Percentiles rank a stretch among this genome's conserved stretches.
Conservation (phyloP, 2,113 vertebrate genomes). For the Leptocoma aspasia region DNA sequence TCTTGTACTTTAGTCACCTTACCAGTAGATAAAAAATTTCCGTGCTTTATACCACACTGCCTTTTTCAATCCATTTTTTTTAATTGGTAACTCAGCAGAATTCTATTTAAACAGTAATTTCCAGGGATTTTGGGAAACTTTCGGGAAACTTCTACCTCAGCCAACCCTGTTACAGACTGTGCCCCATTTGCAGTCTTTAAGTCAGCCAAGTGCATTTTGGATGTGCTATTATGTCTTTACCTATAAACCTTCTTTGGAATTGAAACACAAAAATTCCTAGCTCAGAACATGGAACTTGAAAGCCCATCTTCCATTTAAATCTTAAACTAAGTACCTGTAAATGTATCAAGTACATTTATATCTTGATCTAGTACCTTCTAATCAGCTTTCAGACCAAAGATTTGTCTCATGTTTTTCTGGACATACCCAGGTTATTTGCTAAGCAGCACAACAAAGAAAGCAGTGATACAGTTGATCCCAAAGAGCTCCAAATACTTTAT, state of each 20-base stretch:
- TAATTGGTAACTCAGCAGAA: conserved; percentile 60
- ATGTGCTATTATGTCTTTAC: conserved; percentile 15
- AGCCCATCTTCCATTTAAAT: conserved; percentile 30
- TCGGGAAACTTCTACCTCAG: conserved; percentile 55
- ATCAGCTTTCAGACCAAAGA: background rate
- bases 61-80: conserved; percentile 51
- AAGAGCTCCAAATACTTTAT: background rate
- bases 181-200: conserved; percentile 30
- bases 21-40: conserved; percentile 50
- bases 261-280: background rate
- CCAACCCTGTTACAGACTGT: conserved; percentile 32
- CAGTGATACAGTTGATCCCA: background rate
- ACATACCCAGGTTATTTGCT: background rate
- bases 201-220: conserved; percentile 26
- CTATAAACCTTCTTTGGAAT: conserved; percentile 19
- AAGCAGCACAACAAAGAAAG: background rate
- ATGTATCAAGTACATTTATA: background rate
- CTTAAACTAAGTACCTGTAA: background rate
- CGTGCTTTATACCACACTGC: conserved; percentile 26
- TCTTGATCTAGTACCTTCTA: background rate
- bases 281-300: conserved; percentile 21
- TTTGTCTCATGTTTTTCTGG: background rate
- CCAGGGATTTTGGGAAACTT: conserved; percentile 31
- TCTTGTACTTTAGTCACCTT: conserved; percentile 54
- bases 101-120: conserved; percentile 70